phyloP scores from a whole-genome alignment of 2,888 invertebrate species.

The Penaeus monodon region DNA sequence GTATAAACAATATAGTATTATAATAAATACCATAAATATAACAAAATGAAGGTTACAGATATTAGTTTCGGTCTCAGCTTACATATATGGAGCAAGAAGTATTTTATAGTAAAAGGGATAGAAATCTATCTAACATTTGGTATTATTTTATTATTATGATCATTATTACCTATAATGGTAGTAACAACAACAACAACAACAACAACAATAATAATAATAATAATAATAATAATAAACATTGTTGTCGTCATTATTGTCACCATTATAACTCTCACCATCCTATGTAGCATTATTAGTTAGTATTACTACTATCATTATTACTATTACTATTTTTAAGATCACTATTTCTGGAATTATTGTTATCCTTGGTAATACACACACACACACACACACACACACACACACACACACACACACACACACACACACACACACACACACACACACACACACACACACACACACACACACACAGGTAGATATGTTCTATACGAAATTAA shows the following conservation, averaged over 20 bases:
- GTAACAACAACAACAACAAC: too few relatives aligned
- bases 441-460: not conserved
- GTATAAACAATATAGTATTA: not conserved
- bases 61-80: too few relatives aligned
- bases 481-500: not conserved
- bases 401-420: not conserved
- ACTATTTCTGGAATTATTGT: not conserved
- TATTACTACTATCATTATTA: conserved; percentile 14
- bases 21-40: not conserved
- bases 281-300: not conserved
- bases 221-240: too few relatives aligned
- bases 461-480: not conserved
- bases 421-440: conserved; percentile 1
- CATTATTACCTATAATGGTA: too few relatives aligned
- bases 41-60: too few relatives aligned
- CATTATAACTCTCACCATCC: not conserved
- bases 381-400: not conserved
- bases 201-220: too few relatives aligned
- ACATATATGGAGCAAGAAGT: too few relatives aligned
- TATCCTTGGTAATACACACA: not conserved
- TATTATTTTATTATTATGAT: not conserved
- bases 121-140: not conserved
- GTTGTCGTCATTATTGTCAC: not conserved
- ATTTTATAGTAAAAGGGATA: not conserved
- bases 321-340: not conserved